Base-by-base conservation (phyloP, 2,113 vertebrate species). In the Myotis davidii region DNA sequence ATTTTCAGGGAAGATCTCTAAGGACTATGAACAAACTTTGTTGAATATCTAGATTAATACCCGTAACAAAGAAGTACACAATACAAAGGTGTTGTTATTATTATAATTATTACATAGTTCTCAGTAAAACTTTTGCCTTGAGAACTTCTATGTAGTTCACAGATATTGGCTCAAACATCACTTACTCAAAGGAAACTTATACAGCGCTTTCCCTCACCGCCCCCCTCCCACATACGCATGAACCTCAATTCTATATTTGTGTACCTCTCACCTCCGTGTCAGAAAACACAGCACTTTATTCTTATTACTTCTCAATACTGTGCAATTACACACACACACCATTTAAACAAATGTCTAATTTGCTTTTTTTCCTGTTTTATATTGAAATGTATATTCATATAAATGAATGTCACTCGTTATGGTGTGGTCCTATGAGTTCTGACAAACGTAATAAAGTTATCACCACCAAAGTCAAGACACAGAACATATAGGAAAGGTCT, bases 191-290 rank as follows among this genome's bases (percentile, higher is more conserved):
- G 34, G 85, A 81, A 74, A 27, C 54, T 45, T 37, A 42, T 3
- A 16, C 14, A 18, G 16, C 3, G 5, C 42, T 69, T 5, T 10
- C 4, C 27, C 59, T 29, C 7, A 69, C 1, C n/a, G n/a, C n/a
- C n/a, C n/a, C n/a, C 0, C 2, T 3, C 3, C 29, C 10, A 27
- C 9, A 16, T 14, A n/a, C 6, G 6, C 18, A 0, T 10, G 9
- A 67, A n/a, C 14, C 23, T 87, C 32, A 13, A 6, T 27, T 81
- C 34, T 18, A 0, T 32, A n/a, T 82, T 2, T 48, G 32, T 67
- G 37, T 16, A 5, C 69, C 59, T 73, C 18, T 14, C 72, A 9
- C 5, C 16, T 21, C 9, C 5, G 73, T 45, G 54, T 37, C 39
- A 90, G 64, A 90, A 90, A 84, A 59, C 20, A 29, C 37, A 81